Evolutionary conservation across 2,797 vertebrate species (phyloP).

Genomic region (Pogoniulus pusillus): DNA sequence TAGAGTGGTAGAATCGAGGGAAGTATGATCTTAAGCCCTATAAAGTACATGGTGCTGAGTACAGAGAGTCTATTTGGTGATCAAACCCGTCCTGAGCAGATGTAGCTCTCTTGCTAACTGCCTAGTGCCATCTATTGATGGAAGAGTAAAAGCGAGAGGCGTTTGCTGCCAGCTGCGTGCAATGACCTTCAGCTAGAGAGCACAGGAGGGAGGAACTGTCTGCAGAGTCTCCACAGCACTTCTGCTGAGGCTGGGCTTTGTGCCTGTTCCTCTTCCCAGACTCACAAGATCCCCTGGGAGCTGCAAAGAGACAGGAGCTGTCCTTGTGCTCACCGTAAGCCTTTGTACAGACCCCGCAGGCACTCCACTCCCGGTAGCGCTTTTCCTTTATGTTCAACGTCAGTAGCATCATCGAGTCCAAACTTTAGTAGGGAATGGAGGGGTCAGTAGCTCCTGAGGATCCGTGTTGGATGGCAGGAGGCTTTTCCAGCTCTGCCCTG

Average conservation of each 20-base stretch:
- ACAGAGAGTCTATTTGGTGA: not conserved
- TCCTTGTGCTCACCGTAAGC: not conserved
- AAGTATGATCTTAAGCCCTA: constrained; percentile 5
- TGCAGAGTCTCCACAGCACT: not conserved
- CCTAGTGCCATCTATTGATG: constrained; percentile 66
- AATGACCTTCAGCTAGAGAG: not conserved
- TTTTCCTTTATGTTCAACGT: not conserved
- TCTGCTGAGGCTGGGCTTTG: not conserved
- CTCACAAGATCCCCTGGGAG: not conserved
- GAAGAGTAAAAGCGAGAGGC: not conserved
- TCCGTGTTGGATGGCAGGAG: not conserved
- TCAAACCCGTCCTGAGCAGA: not conserved
- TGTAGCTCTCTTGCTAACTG: not conserved
- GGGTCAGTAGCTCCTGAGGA: not conserved
- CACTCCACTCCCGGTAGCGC: fast-evolving
- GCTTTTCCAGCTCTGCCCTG: not conserved
- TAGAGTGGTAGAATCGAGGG: not conserved
- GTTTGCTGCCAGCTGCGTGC: not conserved
- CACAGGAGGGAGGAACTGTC: not conserved
- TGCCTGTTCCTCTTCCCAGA: not conserved
- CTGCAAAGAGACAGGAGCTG: not conserved
- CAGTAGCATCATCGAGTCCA: not conserved
- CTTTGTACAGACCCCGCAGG: not conserved
- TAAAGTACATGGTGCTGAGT: not conserved
- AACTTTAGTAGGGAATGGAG: not conserved